Base-by-base conservation (phyloP, 2,888 invertebrate species). In the Bhutanitis thaidina region DNA sequence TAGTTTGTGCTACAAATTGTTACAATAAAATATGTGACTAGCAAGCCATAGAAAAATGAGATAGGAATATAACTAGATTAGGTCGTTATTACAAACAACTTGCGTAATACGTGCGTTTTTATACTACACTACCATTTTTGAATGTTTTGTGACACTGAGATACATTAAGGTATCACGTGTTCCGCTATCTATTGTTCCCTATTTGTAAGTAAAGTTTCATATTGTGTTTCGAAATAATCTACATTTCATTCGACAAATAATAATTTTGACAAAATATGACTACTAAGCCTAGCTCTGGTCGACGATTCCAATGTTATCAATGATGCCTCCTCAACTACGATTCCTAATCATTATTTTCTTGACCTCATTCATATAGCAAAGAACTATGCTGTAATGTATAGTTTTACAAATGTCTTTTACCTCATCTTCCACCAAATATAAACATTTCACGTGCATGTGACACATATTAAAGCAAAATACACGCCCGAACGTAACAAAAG, bases 1-100 rank as follows among this genome's bases (percentile, higher is more conserved):
- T 32, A 1, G 46, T 32, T 41, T 36, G 29, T 44, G 46, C 25
- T 46, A 46, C 51, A 46, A 52, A 52, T 46, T 51, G 37, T 52
- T 7, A 46, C 25, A 52, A 46, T 41, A 29, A 40, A 29, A 41
- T 30, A 37, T 43, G 37, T 49, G 10, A 49, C 37, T 12, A 49
- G 20, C 43, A 49, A 32, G 30, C 37, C 27, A 49, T 37, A 20
- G 36, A 35, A 46, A 12, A 4, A 7, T 8, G 2, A 1, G 5
- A 20, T 27, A 27, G 5, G 20, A 20, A 20, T 15, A 10, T 20
- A 34, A 44, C n/a, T 34, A 40, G 7, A 35, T 34, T 25, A 40
- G 35, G 27, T 15, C 9, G 32, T 39, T 29, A 27, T 35, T 49
- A 12, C 36, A 3, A 34, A 8, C n/a, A 32, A 40, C 32, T 46